Conservation (phyloP, 2,797 vertebrate genomes). For the Netta rufina region DNA sequence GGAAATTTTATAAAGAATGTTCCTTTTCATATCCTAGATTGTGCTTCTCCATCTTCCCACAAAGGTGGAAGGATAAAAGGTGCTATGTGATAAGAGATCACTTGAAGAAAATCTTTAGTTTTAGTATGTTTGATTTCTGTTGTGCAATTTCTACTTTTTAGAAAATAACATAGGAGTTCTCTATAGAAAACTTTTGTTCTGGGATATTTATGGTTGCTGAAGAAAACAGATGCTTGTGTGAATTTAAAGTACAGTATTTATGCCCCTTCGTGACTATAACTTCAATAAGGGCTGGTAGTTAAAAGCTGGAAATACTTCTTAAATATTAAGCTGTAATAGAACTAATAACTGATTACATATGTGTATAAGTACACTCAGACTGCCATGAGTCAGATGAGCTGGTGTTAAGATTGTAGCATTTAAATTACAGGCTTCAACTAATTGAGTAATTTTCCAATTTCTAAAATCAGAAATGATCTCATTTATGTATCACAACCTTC, state of each 20-base stretch:
- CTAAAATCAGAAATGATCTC: background rate
- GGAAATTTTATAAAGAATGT: background rate
- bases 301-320: background rate
- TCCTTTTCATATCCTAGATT: background rate
- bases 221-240: conserved; percentile 21
- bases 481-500: background rate
- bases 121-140: background rate
- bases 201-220: conserved; percentile 8
- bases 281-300: background rate
- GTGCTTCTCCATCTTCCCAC: background rate
- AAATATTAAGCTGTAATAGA: background rate
- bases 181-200: background rate
- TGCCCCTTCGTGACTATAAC: background rate
- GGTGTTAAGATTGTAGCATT: background rate
- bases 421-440: background rate
- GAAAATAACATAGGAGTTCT: background rate
- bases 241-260: conserved; percentile 26
- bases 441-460: background rate
- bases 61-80: background rate
- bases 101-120: background rate
- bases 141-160: background rate
- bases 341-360: background rate
- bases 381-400: background rate
- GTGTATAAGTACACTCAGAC: background rate
- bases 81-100: background rate